Evolutionary conservation across 2,797 vertebrate genomes (phyloP), one percentile per base, ranked within the genome.

Genomic region (Neoniphon sammara): DNA sequence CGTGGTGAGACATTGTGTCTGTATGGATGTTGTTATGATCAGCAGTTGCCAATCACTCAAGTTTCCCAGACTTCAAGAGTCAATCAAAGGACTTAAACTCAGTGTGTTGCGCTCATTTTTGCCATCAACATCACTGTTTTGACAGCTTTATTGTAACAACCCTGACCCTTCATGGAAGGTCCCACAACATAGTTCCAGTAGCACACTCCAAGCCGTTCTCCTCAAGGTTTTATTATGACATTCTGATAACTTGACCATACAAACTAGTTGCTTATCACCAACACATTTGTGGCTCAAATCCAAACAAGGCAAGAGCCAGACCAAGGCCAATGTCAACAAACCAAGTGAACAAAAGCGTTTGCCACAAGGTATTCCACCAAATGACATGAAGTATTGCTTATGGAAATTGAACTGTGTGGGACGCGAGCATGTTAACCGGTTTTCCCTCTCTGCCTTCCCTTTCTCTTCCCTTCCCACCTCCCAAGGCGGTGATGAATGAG

Each of bases 401-500:
- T 18, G 18, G 4, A 27, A 39, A 47, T 21, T 50, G 17, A 56
- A 49, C 2, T 54, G 8, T 36, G 50, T 56, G n/a, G 56, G 15
- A 20, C 55, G 23, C 21, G 50, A 61, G 3, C 6, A 11, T 1
- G 44, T 36, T 25, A 36, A 52, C 10, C 10, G 7, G 56, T 64
- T 50, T 5, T 7, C 20, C 30, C 5, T 27, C 21, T 23, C 9
- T 21, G 8, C 25, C 3, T 55, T 53, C 65, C 27, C 2, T 0
- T 7, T 30, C 20, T 47, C 25, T 58, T 23, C 6, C n/a, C 39
- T 76, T 21, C 70, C 27, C 60, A 5, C 73, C 2, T 62, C 21
- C 18, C 12, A 63, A 95, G 95, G 93, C 92, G 12, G 89, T 94
- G 60, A 94, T 94, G 93, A 94, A 85, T 1, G 91, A 94, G 89